Evolutionary conservation across 2,888 invertebrate genomes (phyloP), one percentile per base, ranked within the genome.

Genomic region (Diaperis boleti): DNA sequence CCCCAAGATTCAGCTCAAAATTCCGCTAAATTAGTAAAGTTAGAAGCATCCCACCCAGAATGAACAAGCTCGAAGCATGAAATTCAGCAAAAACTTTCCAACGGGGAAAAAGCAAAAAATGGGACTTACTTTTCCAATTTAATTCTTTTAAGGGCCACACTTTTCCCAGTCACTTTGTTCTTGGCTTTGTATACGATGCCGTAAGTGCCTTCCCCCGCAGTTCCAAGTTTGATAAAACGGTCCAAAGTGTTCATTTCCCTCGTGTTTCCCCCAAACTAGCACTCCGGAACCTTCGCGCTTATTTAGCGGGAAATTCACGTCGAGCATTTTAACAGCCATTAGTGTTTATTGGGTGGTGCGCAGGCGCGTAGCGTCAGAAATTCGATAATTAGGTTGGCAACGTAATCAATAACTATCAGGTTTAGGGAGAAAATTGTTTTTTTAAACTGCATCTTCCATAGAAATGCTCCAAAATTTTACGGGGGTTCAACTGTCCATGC

Each of bases 121-220:
- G 1, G 8, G 7, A 89, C 92, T 89, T 87, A 96, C 96, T 92
- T 92, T 84, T 98, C 97, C 59, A 99, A 86, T 75, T 96, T 90
- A 71, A 99, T 98, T 86, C 96, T 96, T 84, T 98, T 99, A 66
- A 99, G 83, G 3, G 98, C 98, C 31, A 98, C 97, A 82, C 94
- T 88, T 78, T 91, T 88, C 61, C 94, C 94, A 18, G 92, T 94
- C 54, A 87, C 81, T 76, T 88, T 90, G 81, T 97, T 92, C 80
- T 87, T 89, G 10, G 96, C 98, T 85, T 97, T 98, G 82, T 96
- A 98, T 37, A 98, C 98, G 71, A 98, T 94, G 55, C 98, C 98
- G 82, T 98, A 98, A 0, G 98, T 98, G 47, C 98, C 98, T 86
- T 97, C 96, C 6, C 98, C 98, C 70, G 98, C 96, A 85, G 96